Conservation (phyloP, 2,888 invertebrate species). For the Nymphalis c-album region DNA sequence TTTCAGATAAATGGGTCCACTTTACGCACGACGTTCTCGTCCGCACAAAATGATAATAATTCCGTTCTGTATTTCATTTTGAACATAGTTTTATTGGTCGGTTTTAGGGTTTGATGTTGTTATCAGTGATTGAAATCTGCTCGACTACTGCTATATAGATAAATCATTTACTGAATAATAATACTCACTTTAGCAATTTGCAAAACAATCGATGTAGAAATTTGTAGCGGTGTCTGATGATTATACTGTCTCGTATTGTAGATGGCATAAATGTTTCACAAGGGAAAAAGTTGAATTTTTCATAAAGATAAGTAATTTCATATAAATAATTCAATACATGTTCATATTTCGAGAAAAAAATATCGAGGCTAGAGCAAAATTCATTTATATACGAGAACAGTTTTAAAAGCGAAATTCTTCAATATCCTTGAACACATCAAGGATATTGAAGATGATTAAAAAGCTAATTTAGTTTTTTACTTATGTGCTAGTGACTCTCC, state of each 20-base stretch:
- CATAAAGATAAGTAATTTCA: constrained; percentile 44
- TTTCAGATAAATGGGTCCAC: constrained; percentile 74
- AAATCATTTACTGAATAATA: background rate
- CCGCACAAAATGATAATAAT: constrained; percentile 61
- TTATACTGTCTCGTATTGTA: background rate
- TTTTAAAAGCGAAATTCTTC: too few relatives aligned
- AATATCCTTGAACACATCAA: too few relatives aligned
- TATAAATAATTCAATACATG: constrained; percentile 49
- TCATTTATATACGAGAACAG: constrained; percentile 4
- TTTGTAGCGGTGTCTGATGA: constrained; percentile 30
- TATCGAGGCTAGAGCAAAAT: constrained; percentile 23
- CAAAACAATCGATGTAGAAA: background rate
- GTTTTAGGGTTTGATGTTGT: background rate
- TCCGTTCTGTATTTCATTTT: constrained; percentile 38
- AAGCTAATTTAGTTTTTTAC: background rate
- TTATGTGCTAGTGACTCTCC: too few relatives aligned
- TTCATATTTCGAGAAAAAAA: constrained; percentile 34
- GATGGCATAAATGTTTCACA: constrained; percentile 36
- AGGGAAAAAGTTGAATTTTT: constrained; percentile 38
- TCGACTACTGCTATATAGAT: background rate
- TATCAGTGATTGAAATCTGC: background rate
- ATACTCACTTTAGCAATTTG: constrained; percentile 1
- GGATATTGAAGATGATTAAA: background rate
- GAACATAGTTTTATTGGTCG: constrained; percentile 5
- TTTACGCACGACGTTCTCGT: constrained; percentile 59